Conservation (phyloP, 2,113 vertebrate species). For the Aptenodytes patagonicus region DNA sequence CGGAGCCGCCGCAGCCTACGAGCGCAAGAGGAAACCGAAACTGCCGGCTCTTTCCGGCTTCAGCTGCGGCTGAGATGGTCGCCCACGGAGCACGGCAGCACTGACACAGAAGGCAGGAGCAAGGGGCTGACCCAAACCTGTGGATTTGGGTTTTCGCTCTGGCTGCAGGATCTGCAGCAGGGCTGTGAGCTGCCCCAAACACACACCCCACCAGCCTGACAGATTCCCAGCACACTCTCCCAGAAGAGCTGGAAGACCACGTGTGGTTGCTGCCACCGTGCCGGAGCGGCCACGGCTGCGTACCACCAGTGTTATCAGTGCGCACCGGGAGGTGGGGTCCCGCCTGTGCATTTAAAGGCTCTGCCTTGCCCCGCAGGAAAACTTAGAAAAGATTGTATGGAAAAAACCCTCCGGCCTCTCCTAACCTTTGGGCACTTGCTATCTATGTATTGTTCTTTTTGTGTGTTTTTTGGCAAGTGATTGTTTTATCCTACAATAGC, state of each 20-base stretch:
- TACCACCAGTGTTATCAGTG: not conserved
- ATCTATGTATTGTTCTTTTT: not conserved
- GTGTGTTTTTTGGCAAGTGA: not conserved
- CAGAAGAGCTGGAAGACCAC: not conserved
- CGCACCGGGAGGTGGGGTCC: not conserved
- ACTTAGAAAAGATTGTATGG: not conserved
- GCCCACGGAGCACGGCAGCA: rapidly evolving
- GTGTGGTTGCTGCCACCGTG: not conserved
- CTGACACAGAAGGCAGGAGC: not conserved
- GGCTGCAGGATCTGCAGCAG: not conserved
- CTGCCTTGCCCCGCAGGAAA: not conserved
- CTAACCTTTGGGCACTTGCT: not conserved
- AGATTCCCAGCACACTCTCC: not conserved
- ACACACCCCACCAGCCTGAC: not conserved
- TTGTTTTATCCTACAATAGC: not conserved
- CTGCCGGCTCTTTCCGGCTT: not conserved
- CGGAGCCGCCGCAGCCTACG: rapidly evolving
- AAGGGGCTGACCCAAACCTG: not conserved
- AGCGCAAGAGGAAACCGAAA: not conserved
- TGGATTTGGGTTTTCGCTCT: not conserved
- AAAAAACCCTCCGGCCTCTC: not conserved
- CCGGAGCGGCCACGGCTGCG: rapidly evolving
- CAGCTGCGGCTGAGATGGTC: not conserved
- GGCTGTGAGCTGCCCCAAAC: not conserved
- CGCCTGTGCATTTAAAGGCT: not conserved